A percentile compares a stretch with the other conserved stretches of the same genome.
These are phyloP conservation scores for Aurelia aurita complex sp. Pacific DNA, from an alignment of 30 jellyfish, hydroid and myxozoan species.

Conservation along the genomic window DNA sequence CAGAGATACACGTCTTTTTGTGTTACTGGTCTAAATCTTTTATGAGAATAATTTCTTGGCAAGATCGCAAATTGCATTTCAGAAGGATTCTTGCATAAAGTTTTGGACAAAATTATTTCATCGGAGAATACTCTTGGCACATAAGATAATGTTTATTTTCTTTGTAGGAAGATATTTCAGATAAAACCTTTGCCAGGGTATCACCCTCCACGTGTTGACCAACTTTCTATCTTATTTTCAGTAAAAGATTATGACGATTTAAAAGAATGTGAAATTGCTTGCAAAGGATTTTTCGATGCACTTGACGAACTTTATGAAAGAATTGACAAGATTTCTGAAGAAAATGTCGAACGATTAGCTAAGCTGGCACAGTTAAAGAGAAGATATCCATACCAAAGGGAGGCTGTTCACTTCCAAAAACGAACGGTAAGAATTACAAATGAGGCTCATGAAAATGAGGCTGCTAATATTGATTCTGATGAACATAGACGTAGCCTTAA, in stretches of 20 bases:
- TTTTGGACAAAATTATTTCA: too few relatives aligned
- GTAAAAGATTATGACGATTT: background rate
- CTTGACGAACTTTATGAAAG: constrained; percentile 7
- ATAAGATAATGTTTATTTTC: background rate
- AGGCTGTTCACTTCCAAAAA: background rate
- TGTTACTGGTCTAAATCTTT: too few relatives aligned
- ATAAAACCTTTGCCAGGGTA: too few relatives aligned
- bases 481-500: background rate
- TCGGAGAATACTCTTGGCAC: too few relatives aligned
- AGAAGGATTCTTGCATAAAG: too few relatives aligned
- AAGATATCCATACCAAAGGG: background rate
- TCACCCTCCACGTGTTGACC: too few relatives aligned
- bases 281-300: constrained; percentile 21
- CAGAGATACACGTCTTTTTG: too few relatives aligned
- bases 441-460: background rate
- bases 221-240: background rate
- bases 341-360: background rate
- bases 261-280: constrained; percentile 10
- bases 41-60: too few relatives aligned
- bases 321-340: constrained; percentile 3
- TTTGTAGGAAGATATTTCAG: too few relatives aligned
- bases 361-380: background rate
- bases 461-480: background rate
- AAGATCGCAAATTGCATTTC: too few relatives aligned
- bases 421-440: background rate